These are phyloP conservation scores for Eustalomyia histrio DNA, from an alignment of 2,888 invertebrate genomes.

Conservation along the genomic window DNA sequence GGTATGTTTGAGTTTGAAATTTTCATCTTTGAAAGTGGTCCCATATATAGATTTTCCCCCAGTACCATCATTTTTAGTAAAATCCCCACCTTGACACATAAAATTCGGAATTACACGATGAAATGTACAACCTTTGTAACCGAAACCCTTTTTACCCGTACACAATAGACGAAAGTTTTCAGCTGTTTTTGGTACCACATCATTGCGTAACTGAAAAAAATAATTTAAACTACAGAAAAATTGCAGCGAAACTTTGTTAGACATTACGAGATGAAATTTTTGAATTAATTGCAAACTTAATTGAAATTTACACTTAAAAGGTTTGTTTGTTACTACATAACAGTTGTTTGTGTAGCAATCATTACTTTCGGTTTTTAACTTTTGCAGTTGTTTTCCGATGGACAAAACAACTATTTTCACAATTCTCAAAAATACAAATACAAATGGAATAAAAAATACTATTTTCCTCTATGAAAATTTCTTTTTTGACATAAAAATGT, in stretches of 20 bases:
- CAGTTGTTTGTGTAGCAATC: too few species aligned
- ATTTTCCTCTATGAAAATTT: too few species aligned
- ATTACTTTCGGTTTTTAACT: too few species aligned
- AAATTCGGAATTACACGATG: slow-evolving; percentile 97
- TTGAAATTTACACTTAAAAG: too few species aligned
- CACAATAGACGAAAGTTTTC: slow-evolving; percentile 97
- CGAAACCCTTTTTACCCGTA: slow-evolving; percentile 95
- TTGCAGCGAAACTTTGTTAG: background rate
- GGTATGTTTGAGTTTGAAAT: slow-evolving; percentile 94
- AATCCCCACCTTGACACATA: slow-evolving; percentile 97
- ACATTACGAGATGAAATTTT: background rate
- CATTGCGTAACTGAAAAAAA: slow-evolving; percentile 68
- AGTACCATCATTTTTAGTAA: slow-evolving; percentile 95
- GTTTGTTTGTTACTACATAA: too few species aligned
- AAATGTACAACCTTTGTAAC: slow-evolving; percentile 93
- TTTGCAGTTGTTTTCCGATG: too few species aligned
- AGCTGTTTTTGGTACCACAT: slow-evolving; percentile 84
- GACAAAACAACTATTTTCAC: too few species aligned
- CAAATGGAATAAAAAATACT: too few species aligned
- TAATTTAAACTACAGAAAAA: background rate
- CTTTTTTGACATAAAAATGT: too few species aligned
- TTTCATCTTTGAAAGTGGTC: slow-evolving; percentile 95
- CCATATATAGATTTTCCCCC: slow-evolving; percentile 98
- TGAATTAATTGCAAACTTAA: background rate
- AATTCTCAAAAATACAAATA: too few species aligned